phyloP scores from a whole-genome alignment of 2,797 vertebrate genomes.

The Luscinia megarhynchos region DNA sequence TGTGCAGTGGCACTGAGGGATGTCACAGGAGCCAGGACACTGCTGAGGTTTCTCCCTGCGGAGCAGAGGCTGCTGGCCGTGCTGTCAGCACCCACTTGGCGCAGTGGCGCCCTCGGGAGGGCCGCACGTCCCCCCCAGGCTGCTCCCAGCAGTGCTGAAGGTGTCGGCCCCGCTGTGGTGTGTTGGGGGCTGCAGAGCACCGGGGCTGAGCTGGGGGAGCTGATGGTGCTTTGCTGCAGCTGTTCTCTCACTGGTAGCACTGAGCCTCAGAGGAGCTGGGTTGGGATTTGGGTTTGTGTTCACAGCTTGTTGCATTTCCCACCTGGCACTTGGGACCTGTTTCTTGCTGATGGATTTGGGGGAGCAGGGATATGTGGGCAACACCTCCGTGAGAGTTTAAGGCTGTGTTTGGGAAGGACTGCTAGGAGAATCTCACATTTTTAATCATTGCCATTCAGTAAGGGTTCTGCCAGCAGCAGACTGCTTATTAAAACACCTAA shows the following conservation, averaged over 20 bases:
- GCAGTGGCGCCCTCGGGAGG: not conserved
- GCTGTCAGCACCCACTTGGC: fast-evolving
- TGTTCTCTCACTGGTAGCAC: fast-evolving
- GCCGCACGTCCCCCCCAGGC: fast-evolving
- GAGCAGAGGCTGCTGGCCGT: not conserved
- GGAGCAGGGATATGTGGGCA: not conserved
- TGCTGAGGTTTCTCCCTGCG: not conserved
- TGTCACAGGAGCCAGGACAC: not conserved
- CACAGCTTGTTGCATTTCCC: not conserved
- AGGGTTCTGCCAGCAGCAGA: not conserved
- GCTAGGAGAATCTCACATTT: not conserved
- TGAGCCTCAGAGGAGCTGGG: not conserved
- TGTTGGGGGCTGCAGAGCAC: fast-evolving
- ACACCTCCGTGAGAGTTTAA: fast-evolving
- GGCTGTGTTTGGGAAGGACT: not conserved
- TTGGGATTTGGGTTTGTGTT: not conserved
- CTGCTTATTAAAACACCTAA: not conserved
- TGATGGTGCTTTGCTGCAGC: fast-evolving
- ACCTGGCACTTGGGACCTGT: no score
- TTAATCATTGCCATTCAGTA: fast-evolving
- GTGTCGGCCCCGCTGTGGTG: fast-evolving
- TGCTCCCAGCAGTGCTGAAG: not conserved
- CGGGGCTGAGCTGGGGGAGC: not conserved
- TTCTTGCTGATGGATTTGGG: not conserved
- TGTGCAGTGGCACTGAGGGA: not conserved